Base-by-base conservation (phyloP, 1,140 invertebrate genomes). In the Anastatus disparis region DNA sequence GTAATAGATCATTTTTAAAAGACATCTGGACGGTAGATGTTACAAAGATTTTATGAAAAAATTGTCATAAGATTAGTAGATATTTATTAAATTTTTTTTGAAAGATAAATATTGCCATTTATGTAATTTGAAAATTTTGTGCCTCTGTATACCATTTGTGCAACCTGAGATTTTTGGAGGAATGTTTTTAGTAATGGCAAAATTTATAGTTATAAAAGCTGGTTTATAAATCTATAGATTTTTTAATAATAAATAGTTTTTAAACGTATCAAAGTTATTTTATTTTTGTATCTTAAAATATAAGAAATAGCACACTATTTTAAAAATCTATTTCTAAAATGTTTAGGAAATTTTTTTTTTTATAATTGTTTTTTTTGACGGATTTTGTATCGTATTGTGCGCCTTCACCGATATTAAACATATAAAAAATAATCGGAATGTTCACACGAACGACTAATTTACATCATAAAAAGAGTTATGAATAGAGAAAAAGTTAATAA, bases 401-500 rank as follows among this genome's bases (percentile, higher is more conserved):
- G 24, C 20, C 15, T 15, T 6, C 13, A 64, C 26, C 20, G 10
- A 64, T 53, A 26, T 24, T 12, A 38, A 44, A 44, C 7, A 10
- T 10, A 44, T n/a, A 50, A 55, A 40, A 29, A 67, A 72, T 61
- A 42, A 42, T 62, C 40, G 64, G 58, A 67, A 59, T 72, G 48
- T 44, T 61, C 29, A 67, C 22, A 62, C 15, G 53, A 58, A 61
- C 10, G 44, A 48, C 46, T 44, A 67, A 72, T 56, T 53, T 72
- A 66, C 31, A 71, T 59, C 15, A 62, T 46, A 53, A 62, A 59
- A 20, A 59, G 35, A 70, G 50, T 53, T 46, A 70, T 70, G 35
- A 69, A 70, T 70, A 61, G 26, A 40, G 64, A 62, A 52, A 52
- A 48, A 22, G 3, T 62, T 71, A 68, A 44, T 74, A 69, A 72